Base-by-base conservation (phyloP, 2,888 invertebrate species). In the Dryococelus australis region DNA sequence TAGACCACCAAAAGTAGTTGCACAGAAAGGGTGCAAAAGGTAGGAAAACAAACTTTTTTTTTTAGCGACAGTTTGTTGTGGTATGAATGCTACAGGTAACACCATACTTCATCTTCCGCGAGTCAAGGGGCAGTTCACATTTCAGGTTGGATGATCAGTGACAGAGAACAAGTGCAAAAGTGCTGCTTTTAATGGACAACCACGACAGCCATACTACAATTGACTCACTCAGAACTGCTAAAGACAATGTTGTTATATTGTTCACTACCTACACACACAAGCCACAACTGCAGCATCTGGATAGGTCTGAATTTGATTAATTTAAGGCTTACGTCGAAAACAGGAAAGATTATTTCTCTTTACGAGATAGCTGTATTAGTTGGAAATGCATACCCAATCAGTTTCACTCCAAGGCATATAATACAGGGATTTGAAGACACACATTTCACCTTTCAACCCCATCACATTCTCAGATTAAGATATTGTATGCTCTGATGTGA, bases 291-390 rank as follows among this genome's bases (percentile, higher is more conserved):
- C 53, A 85, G 47, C n/a, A 20, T 24, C 87, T 88, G 43, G 88
- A 88, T 65, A 43, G 16, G 47, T 83, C 51, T 20, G 81, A 53
- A 28, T 88, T 65, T 27, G 53, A 87, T 27, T 85, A 83, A 35
- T 83, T 88, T 26, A 88, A 88, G 65, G 51, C 83, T 16, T 78
- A 51, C 51, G 86, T 83, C 87, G 86, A 88, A 43, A 85, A 20
- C 87, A 79, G 88, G 87, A 13, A 85, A 85, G 28, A 35, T 43
- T 43, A 86, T 88, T 43, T 47, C 20, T 47, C 86, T 88, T 43
- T 65, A 88, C 27, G 43, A 83, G 16, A 83, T 83, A 43, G 28
- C 28, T 28, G 35, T 13, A 43, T 83, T 83, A 28, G 83, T 83
- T 28, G 43, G 43, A 28, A 28, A 83, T 83, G 13, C 83, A 28